Evolutionary conservation across 2,888 invertebrate species (phyloP), one percentile per base, ranked within the genome.

Genomic region (Nipponacmea schrenckii): DNA sequence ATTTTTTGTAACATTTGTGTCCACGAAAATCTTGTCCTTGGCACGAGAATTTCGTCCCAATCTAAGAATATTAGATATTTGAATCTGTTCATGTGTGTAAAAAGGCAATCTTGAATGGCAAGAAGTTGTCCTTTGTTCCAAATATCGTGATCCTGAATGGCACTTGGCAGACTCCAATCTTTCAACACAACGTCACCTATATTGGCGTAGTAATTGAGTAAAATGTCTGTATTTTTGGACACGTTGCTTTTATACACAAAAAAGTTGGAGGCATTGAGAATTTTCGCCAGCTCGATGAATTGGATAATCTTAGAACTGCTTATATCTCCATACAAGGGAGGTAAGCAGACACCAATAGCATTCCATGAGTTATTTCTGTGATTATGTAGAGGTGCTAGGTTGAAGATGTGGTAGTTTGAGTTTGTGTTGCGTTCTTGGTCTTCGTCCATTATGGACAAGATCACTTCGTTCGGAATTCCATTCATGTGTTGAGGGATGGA

Each of bases 101-200:
- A 86, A 2, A 88, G 80, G 70, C 88, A 89, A 77, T 89, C 87
- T 70, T 87, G 87, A 70, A 86, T 81, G n/a, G 87, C 83, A 24
- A 87, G 50, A 20, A 85, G 78, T 70, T 89, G 88, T 1, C 87
- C 88, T 68, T 85, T 76, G 72, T 87, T 85, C 88, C 88, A 88
- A 12, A 87, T 82, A 17, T 77, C 67, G 15, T 77, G 75, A 44
- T 75, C 75, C 27, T 20, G 67, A 26, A 79, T 71, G 31, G 68
- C 31, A 3, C 73, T 73, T 8, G 88, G 87, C 15, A 87, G 66
- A 31, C 71, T 66, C 88, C 88, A 88, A 14, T 80, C 71, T 3
- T 84, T 75, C 1, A 83, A 74, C 20, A 81, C 82, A 15, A 84
- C 78, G 3, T 78, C 70, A 17, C 83, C 81, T 45, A 74, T 65